phyloP scores from a whole-genome alignment of 2,113 vertebrate species.

The Alectura lathami region DNA sequence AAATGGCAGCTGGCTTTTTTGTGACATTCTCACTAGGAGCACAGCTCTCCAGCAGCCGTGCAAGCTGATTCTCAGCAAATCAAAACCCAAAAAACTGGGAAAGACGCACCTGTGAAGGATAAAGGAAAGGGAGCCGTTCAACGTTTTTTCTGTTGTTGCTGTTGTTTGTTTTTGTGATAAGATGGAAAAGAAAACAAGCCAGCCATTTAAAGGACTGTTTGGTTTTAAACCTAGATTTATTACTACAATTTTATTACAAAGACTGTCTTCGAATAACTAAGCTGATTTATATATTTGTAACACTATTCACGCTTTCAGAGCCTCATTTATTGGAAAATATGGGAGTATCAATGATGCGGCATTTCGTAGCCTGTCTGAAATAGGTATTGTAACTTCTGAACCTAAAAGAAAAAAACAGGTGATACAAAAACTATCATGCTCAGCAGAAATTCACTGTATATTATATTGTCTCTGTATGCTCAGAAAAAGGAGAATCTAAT shows the following conservation, averaged over 20 bases:
- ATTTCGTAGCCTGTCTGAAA: constrained; percentile 40
- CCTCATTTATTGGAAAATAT: not conserved
- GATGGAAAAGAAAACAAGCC: not conserved
- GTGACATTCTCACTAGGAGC: not conserved
- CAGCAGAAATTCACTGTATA: constrained; percentile 9
- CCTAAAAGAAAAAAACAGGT: not conserved
- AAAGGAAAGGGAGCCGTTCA: not conserved
- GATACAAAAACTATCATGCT: not conserved
- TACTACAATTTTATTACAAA: not conserved
- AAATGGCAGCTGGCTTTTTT: not conserved
- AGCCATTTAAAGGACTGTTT: not conserved
- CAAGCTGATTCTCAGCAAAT: not conserved
- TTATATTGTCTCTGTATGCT: constrained; percentile 42
- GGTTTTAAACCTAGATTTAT: not conserved
- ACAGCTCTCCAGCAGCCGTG: fast-evolving
- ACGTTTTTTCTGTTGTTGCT: not conserved
- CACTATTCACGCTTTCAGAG: not conserved
- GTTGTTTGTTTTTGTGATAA: not conserved
- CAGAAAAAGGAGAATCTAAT: constrained; percentile 33
- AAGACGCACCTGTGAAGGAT: not conserved
- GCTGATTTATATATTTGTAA: not conserved
- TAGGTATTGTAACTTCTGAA: constrained; percentile 27
- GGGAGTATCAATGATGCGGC: not conserved
- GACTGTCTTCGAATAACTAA: not conserved
- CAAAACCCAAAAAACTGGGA: not conserved